Base-by-base conservation (phyloP, 2,888 invertebrate species). In the Cerceris rybyensis region DNA sequence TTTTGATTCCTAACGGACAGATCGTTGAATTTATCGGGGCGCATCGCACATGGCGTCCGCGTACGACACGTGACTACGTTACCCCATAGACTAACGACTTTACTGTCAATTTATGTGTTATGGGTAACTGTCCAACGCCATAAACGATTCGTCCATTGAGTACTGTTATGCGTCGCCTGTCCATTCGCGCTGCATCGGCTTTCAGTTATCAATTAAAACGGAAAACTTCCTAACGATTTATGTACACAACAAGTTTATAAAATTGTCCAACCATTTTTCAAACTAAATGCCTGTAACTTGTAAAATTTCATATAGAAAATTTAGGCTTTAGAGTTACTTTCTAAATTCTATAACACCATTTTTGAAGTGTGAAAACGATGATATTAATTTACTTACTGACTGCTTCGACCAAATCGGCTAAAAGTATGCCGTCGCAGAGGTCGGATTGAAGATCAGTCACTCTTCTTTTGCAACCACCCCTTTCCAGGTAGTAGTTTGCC, bases 401-500 rank as follows among this genome's bases (percentile, higher is more conserved):
- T 83, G 98, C 98, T 93, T 98, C 98, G 89, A 98, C 96, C 92
- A 98, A 97, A 93, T 98, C 98, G 5, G 98, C 97, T 80, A 98
- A 94, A 60, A 98, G 94, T 55, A 98, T 95, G 1, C 98, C 98
- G 94, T 98, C 98, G 50, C 97, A 96, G 92, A 98, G 96, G 93
- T 98, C 98, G 70, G 96, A 94, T 81, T 98, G 98, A 81, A 98
- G 94, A 91, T 97, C 97, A 82, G 95, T 95, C 82, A 98, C 98
- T 89, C 97, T 96, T 75, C 96, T 95, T 87, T 97, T 96, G 85
- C 97, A 97, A 83, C 96, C 95, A 73, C 97, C 97, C 90, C 98
- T 97, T 93, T 98, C 98, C 94, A 98, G 93, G 93, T 98, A 98
- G 92, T 98, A 98, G 93, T 98, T 98, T 63, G 98, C 98, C 98